Evolutionary conservation across 2,113 vertebrate species (phyloP).

Genomic region (Mus musculus): GRCm39 chr9:18377501-18378000

Average conservation of each 20-base stretch:
- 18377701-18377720: neutral
- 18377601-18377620: neutral
- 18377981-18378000: neutral
- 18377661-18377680: neutral
- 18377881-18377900: neutral
- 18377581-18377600: neutral
- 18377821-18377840: neutral
- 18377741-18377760: neutral
- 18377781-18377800: neutral
- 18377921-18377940: neutral
- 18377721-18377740: neutral
- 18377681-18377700: neutral
- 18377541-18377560: neutral
- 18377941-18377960: neutral
- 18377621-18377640: neutral
- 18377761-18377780: neutral
- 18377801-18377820: neutral
- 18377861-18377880: neutral
- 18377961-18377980: neutral
- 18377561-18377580: neutral
- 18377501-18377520: neutral
- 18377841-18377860: neutral
- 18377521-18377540: neutral
- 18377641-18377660: neutral
- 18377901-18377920: neutral